Percentiles rank a stretch among this genome's conserved stretches.
Evolutionary conservation across 2,888 invertebrate genomes (phyloP).

Genomic region (Drosophila ezoana): DNA sequence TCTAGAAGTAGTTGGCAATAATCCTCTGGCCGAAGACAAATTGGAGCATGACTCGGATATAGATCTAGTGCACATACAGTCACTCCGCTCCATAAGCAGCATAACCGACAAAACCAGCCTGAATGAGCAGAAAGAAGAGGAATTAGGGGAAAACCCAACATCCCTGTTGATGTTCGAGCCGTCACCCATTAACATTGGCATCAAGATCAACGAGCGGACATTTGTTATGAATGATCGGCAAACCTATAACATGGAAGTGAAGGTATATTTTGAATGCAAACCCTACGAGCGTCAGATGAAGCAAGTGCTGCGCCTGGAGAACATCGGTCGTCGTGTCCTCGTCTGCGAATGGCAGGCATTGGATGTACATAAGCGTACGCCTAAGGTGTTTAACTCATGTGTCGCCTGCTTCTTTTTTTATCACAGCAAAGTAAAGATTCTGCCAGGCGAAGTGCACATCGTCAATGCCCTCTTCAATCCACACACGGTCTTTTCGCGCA

Average conservation of each 20-base stretch:
- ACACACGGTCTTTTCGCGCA: slow-evolving; percentile 36
- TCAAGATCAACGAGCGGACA: slow-evolving; percentile 66
- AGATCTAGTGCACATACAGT: slow-evolving; percentile 18
- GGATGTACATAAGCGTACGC: slow-evolving; percentile 21
- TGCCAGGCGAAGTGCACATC: slow-evolving; percentile 61
- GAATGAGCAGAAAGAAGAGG: background rate
- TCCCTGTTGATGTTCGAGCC: background rate
- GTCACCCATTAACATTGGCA: slow-evolving; percentile 8
- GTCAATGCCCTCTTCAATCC: slow-evolving; percentile 67
- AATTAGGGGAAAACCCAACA: background rate
- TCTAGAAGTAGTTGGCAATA: slow-evolving; percentile 68
- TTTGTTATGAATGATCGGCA: slow-evolving; percentile 10
- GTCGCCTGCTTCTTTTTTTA: slow-evolving; percentile 64
- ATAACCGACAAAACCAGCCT: slow-evolving; percentile 13
- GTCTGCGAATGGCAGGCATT: slow-evolving; percentile 63
- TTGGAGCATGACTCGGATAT: slow-evolving; percentile 36
- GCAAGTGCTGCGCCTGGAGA: slow-evolving; percentile 67
- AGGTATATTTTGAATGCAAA: slow-evolving; percentile 59
- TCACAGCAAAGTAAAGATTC: slow-evolving; percentile 42
- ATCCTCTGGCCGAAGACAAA: background rate
- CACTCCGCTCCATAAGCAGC: slow-evolving; percentile 56
- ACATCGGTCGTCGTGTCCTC: slow-evolving; percentile 65
- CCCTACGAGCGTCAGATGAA: slow-evolving; percentile 64
- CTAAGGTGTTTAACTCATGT: slow-evolving; percentile 1
- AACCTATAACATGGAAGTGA: slow-evolving; percentile 14